Evolutionary conservation across 2,113 vertebrate genomes (phyloP).

Genomic region (Sinosuthora webbiana): DNA sequence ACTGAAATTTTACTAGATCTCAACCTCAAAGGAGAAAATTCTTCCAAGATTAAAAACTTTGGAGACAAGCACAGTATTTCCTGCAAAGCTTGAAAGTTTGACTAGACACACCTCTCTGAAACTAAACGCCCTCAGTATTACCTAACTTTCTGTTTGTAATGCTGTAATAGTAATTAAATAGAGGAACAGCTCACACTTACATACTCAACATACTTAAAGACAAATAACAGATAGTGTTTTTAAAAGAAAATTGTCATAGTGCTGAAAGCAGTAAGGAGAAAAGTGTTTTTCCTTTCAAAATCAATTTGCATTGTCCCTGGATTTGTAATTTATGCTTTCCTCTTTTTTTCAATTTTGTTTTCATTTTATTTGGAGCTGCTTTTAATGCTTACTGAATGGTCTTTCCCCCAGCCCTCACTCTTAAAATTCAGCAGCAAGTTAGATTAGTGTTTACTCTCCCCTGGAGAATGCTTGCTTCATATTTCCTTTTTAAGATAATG

Average conservation of each 20-base stretch:
- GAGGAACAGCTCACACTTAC: background rate
- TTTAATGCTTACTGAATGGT: background rate
- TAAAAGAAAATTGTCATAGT: background rate
- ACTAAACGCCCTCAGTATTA: background rate
- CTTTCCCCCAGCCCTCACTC: background rate
- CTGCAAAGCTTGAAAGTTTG: background rate
- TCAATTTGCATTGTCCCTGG: background rate
- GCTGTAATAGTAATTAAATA: background rate
- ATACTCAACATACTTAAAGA: background rate
- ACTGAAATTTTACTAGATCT: background rate
- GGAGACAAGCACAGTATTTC: background rate
- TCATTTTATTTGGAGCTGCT: background rate
- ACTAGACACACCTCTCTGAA: background rate
- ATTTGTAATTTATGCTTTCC: background rate
- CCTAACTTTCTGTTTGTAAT: background rate
- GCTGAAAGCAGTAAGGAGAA: background rate
- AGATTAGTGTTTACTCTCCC: background rate
- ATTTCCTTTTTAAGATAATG: constrained; percentile 28
- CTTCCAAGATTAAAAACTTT: background rate
- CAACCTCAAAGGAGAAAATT: background rate
- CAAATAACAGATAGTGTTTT: background rate
- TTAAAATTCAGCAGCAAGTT: background rate
- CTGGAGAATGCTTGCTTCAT: background rate
- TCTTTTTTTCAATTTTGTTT: background rate
- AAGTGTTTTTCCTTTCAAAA: background rate